Evolutionary conservation across 2,797 vertebrate species (phyloP), one percentile per base, ranked within the genome.

Genomic region (Enteromius unitaeniatus): DNA sequence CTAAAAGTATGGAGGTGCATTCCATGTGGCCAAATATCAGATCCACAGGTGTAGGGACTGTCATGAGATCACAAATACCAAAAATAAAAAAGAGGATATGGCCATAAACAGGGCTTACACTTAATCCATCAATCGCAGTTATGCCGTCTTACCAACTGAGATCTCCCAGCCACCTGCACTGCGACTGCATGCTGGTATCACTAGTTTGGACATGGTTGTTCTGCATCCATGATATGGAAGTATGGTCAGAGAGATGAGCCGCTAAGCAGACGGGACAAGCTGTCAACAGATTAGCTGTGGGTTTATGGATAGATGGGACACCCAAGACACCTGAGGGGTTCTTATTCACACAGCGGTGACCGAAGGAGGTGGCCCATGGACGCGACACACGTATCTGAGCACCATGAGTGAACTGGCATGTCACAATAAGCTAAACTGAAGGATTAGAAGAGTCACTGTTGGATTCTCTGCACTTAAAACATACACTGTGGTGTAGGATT

Each of bases 361-460:
- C 70, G 82, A 60, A 84, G 75, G 83, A 86, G 89, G 78, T 76
- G 84, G 80, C 67, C 87, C 78, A 17, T 89, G 82, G 80, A 90
- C 21, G 87, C 42, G 85, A 90, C 88, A 89, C 88, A 92, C 91
- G 92, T 94, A 90, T 93, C 90, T 81, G 74, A 90, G 88, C 87
- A 88, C 84, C 79, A 68, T 82, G 78, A 87, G 86, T 69, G 84
- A 89, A 81, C 84, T 45, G 74, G 79, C 81, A 10, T 92, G 83
- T 89, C 89, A 90, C 80, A 89, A 89, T 87, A 90, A 85, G 21
- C 79, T 34, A 64, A 13, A 19, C 28, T 45, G 90, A 89, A 87
- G 90, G 90, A 88, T 87, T 28, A 83, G 68, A 31, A n/a, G 82
- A 10, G 53, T 88, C 85, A 67, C 80, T 85, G 83, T 86, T 79